Evolutionary conservation across 2,797 vertebrate genomes (phyloP).

Genomic region (Ceyx erithaca): DNA sequence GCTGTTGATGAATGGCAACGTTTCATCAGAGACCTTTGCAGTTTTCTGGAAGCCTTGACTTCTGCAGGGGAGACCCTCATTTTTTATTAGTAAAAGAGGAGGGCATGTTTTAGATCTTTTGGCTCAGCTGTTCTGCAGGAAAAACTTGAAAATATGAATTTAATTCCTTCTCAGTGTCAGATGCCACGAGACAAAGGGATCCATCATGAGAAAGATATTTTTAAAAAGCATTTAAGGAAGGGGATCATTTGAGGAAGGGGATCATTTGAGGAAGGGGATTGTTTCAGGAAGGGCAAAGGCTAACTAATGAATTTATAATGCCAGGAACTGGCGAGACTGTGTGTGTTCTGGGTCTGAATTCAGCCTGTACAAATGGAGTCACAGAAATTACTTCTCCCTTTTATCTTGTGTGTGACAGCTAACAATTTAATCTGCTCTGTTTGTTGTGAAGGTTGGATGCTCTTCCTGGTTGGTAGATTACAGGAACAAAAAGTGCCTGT

Average conservation of each 20-base stretch:
- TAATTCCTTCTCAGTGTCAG: not conserved
- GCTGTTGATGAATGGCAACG: not conserved
- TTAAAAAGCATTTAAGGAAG: not conserved
- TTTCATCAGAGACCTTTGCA: not conserved
- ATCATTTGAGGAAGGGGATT: not conserved
- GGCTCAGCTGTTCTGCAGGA: not conserved
- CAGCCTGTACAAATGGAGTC: not conserved
- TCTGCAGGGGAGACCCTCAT: not conserved
- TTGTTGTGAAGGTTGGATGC: not conserved
- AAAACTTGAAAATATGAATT: not conserved
- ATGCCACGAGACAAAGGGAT: not conserved
- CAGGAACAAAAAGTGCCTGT: not conserved
- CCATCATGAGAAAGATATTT: not conserved
- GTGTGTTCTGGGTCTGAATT: not conserved
- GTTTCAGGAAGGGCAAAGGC: not conserved
- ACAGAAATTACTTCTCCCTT: not conserved
- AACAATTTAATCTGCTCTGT: slow-evolving; percentile 12
- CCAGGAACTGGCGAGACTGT: not conserved
- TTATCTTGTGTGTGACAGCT: not conserved
- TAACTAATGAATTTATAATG: not conserved
- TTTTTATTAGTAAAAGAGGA: not conserved
- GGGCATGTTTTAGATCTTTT: not conserved
- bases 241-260: not conserved
- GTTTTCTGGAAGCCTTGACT: not conserved
- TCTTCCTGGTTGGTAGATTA: not conserved